Evolutionary conservation across 2,113 vertebrate genomes (phyloP).

Genomic region (Siphamia tubifer): DNA sequence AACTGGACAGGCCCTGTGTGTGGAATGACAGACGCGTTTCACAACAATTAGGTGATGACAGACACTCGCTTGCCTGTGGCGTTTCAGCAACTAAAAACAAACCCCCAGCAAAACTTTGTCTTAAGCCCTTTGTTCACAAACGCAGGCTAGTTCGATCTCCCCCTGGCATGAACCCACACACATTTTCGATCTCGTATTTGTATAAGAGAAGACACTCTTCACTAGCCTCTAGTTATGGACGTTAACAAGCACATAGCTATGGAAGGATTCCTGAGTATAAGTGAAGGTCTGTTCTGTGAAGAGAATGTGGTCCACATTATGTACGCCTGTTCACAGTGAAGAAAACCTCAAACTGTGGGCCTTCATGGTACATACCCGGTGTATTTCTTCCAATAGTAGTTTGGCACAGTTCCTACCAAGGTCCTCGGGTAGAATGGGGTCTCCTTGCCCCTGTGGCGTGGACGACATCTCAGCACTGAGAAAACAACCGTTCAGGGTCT

Average conservation of each 20-base stretch:
- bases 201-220: neutral
- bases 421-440: constrained; percentile 88
- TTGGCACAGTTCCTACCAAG: constrained; percentile 90
- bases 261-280: neutral
- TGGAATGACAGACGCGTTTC: neutral
- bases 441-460: constrained; percentile 89
- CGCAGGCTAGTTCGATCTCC: neutral
- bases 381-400: constrained; percentile 92
- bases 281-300: neutral
- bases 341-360: neutral
- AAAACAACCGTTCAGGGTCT: constrained; percentile 88
- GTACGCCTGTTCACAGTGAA: neutral
- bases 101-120: neutral
- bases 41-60: neutral
- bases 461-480: constrained; percentile 92
- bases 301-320: neutral
- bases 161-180: neutral
- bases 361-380: constrained; percentile 83
- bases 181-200: neutral
- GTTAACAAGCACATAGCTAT: neutral
- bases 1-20: neutral
- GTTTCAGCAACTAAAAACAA: neutral
- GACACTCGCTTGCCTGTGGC: neutral
- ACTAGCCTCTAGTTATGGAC: too few relatives aligned
- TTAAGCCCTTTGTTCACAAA: neutral